These are phyloP conservation scores for Philopotamus ludificatus DNA, from an alignment of 1,140 invertebrate species.

Conservation along the genomic window DNA sequence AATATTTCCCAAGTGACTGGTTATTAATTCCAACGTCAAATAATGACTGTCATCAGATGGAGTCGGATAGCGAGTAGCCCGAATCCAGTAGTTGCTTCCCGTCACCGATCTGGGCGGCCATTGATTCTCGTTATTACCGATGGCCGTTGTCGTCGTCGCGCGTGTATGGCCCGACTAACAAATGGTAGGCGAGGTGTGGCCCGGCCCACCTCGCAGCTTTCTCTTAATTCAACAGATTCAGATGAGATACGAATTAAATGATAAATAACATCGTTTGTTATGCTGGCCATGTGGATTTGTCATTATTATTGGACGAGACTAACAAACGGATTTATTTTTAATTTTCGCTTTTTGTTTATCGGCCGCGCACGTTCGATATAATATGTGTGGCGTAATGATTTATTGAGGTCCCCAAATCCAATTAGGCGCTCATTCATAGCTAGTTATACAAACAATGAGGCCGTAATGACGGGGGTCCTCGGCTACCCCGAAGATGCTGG, in stretches of 20 bases:
- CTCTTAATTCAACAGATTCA: background rate
- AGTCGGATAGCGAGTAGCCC: too few species aligned
- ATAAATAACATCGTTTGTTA: too few species aligned
- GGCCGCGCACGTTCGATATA: background rate
- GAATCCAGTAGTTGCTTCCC: too few species aligned
- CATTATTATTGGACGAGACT: too few species aligned
- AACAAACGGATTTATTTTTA: background rate
- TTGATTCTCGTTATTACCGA: slow-evolving; percentile 3
- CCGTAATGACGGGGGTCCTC: slow-evolving; percentile 14
- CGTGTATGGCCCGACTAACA: background rate
- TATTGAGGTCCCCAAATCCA: slow-evolving; percentile 24
- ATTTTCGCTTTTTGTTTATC: background rate
- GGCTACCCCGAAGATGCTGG: background rate
- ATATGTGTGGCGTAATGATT: slow-evolving; percentile 2
- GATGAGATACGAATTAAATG: background rate
- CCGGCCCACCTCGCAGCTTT: background rate
- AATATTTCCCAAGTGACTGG: too few species aligned
- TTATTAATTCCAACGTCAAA: too few species aligned
- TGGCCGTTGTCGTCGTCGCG: background rate
- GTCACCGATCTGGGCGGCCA: slow-evolving; percentile 2
- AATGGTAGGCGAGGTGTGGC: background rate
- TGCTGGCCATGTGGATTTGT: too few species aligned
- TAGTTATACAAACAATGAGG: slow-evolving; percentile 24
- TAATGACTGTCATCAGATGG: too few species aligned
- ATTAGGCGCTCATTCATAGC: slow-evolving; percentile 25